Evolutionary conservation across 2,888 invertebrate genomes (phyloP).

Genomic region (Panopea generosa): DNA sequence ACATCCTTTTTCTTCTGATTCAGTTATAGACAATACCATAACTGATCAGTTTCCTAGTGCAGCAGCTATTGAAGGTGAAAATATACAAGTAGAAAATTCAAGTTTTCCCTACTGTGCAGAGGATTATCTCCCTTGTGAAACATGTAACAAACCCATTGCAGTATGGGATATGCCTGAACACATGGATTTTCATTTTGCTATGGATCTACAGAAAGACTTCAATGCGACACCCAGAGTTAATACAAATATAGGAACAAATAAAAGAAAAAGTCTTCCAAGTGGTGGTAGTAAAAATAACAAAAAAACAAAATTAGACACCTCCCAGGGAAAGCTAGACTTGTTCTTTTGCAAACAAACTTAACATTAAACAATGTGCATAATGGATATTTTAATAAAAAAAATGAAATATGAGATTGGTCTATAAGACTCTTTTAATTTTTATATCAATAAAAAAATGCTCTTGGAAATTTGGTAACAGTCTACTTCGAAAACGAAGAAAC

Average conservation of each 20-base stretch:
- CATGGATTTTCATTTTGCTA: slow-evolving; percentile 94
- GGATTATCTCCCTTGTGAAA: slow-evolving; percentile 87
- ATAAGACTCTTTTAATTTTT: too few relatives aligned
- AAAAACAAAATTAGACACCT: slow-evolving; percentile 34
- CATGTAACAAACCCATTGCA: slow-evolving; percentile 89
- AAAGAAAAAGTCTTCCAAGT: slow-evolving; percentile 43
- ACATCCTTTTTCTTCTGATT: too few relatives aligned
- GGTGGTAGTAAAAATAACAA: slow-evolving; percentile 31
- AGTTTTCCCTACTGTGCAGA: slow-evolving; percentile 21
- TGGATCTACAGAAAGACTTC: slow-evolving; percentile 87
- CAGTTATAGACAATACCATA: too few relatives aligned
- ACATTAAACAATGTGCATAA: background rate
- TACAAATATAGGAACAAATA: slow-evolving; percentile 9
- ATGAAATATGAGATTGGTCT: too few relatives aligned
- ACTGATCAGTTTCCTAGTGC: background rate
- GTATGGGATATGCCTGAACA: slow-evolving; percentile 90
- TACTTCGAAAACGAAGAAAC: too few relatives aligned
- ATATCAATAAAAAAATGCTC: too few relatives aligned
- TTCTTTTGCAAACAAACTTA: slow-evolving; percentile 36
- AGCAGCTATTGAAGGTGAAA: background rate
- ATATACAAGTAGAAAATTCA: background rate
- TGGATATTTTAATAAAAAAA: background rate
- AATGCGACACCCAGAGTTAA: slow-evolving; percentile 16
- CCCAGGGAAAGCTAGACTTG: slow-evolving; percentile 52
- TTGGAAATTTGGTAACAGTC: too few relatives aligned